Base-by-base conservation (phyloP, 2,888 invertebrate species). In the Sussaba pulchella region DNA sequence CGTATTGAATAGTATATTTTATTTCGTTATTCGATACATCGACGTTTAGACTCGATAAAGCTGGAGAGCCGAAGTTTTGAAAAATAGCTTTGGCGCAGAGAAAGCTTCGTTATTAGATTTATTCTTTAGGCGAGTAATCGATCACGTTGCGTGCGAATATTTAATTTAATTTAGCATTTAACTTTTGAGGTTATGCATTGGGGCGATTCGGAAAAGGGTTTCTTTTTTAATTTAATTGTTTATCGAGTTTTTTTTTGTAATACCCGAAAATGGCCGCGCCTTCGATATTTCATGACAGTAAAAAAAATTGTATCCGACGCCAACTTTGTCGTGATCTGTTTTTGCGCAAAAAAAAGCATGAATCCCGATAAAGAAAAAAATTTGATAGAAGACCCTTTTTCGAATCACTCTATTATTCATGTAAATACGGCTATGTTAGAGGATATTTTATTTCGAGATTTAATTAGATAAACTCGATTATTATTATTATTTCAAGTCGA, bases 1-100 rank as follows among this genome's bases (percentile, higher is more conserved):
- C 43, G 70, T 45, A 36, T 71, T 70, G 59, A 64, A 66, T 71
- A 75, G 64, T 72, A 73, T 70, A 73, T 77, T 81, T 73, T 64
- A 50, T 71, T 77, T 77, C 50, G 69, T 77, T 77, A 69, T 73
- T 73, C 63, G 41, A 77, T 64, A 67, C 64, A 71, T 61, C 10
- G 41, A 26, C 57, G 73, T 77, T 61, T 12, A 69, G 69, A 57
- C 45, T 57, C 50, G 26, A 36, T 14, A 26, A 31, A n/a, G 54
- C 54, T 54, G 31, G 31, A 54, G 54, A 54, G 31, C n/a, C 26
- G n/a, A 54, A 54, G n/a, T 24, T n/a, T 26, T 31, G 26, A 5
- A 26, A n/a, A 54, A 54, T 31, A n/a, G 26, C 31, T 31, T 54
- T 26, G 6, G 31, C 10, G 14, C 54, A 21, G 67, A 14, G 12